Evolutionary conservation across 2,888 invertebrate species (phyloP).

Genomic region (Cryptus armator): DNA sequence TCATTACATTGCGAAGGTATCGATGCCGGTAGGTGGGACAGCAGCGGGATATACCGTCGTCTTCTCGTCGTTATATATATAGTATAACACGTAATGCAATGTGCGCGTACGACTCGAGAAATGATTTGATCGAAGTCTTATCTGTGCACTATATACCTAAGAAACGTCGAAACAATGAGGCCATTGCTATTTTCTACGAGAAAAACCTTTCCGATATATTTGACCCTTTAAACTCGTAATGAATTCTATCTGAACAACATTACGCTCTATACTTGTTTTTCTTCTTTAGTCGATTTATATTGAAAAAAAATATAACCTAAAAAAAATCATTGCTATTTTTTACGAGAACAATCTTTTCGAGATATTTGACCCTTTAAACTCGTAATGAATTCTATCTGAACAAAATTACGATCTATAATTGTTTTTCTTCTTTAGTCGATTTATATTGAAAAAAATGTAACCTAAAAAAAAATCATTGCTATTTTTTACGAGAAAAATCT

Average conservation of each 20-base stretch:
- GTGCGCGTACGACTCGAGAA: background rate
- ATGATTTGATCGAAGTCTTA: conserved; percentile 8
- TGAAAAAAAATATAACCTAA: too few relatives aligned
- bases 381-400: background rate
- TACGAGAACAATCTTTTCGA: background rate
- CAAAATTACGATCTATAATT: background rate
- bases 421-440: background rate
- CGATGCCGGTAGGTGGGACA: conserved; percentile 36
- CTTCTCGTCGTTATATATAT: background rate
- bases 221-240: background rate
- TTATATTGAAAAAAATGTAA: too few relatives aligned
- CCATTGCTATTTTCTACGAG: background rate
- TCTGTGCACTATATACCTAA: background rate
- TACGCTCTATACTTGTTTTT: background rate
- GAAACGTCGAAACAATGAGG: background rate
- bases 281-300: background rate
- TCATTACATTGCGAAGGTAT: conserved; percentile 40
- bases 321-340: background rate
- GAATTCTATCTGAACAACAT: background rate
- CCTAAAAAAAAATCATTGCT: background rate
- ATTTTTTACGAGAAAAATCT: background rate
- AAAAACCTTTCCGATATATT: background rate
- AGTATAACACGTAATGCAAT: background rate
- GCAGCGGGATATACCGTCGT: background rate
- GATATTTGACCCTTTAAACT: background rate